Base-by-base conservation (phyloP, 2,113 vertebrate species). In the Poeciliopsis prolifica region DNA sequence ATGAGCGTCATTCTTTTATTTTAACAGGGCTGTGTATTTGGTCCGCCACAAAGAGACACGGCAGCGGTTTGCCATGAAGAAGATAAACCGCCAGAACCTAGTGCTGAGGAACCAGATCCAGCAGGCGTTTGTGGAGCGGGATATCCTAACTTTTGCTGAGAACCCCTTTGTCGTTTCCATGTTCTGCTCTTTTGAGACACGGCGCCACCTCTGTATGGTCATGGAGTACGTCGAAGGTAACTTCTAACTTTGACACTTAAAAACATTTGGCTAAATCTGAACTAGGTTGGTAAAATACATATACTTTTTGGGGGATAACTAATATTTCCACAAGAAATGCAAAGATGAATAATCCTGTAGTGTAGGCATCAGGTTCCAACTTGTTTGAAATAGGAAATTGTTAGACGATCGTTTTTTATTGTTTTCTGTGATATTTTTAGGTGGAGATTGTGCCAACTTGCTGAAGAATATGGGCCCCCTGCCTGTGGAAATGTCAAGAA, bases 221-320 rank as follows among this genome's bases (percentile, higher is more conserved):
- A 97, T 99, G 97, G 98, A 99, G 87, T 99, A 99, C 0, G 98
- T 99, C 83, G 98, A 99, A 97, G 98, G 98, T 98, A 87, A 83
- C 61, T 26, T 61, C 11, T 2, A 14, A 3, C 29, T 40, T 68
- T 68, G 15, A 9, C 8, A 5, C 29, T 68, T 40, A 4, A 58
- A 15, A 61, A 65, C 26, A 42, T 12, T 30, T 70, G 17, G 0
- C 28, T 61, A n/a, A 14, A 1, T 66, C 22, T 72, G 6, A 70
- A 51, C 24, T 42, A 17, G 8, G 0, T 0, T 44, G 24, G 14
- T 63, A 5, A 0, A 61, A 29, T 13, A 9, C 35, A 28, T 4
- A 19, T 15, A 48, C 14, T 19, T 48, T 48, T 44, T 17, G 14
- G 14, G 14, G 3, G 14, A 4, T 48, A 7, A 4, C 22, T 58